Conservation (phyloP, 2,113 vertebrate genomes). For the Microcebus jonahi region DNA sequence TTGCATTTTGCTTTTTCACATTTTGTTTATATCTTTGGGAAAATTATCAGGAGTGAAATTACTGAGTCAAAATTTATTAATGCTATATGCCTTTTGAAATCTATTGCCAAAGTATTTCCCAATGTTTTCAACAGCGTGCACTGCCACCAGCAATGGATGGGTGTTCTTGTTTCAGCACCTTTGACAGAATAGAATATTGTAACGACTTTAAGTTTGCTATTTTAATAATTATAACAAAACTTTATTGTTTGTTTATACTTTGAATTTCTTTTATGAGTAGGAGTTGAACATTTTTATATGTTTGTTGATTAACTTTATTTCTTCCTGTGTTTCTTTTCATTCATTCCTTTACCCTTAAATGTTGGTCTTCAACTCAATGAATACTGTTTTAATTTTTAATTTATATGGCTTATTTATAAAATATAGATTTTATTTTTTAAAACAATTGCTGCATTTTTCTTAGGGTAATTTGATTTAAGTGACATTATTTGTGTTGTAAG, state of each 20-base stretch:
- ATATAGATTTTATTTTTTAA: slow-evolving; percentile 3
- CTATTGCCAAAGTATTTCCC: neutral
- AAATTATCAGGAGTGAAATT: neutral
- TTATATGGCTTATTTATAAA: neutral
- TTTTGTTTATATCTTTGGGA: neutral
- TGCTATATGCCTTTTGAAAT: neutral
- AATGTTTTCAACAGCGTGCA: neutral
- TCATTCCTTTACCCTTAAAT: neutral
- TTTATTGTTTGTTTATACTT: neutral
- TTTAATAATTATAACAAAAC: neutral
- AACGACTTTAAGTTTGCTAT: neutral
- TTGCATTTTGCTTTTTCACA: neutral
- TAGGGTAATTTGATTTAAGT: neutral
- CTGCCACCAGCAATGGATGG: neutral
- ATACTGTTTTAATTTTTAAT: neutral
- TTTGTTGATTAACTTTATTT: neutral
- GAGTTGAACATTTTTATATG: neutral
- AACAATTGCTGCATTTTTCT: neutral
- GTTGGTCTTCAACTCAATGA: neutral
- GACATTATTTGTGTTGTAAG: neutral
- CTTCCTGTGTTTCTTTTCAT: neutral
- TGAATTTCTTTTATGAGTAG: neutral
- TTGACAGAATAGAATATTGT: neutral
- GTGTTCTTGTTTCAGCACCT: neutral
- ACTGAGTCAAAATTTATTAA: neutral